A percentile compares a stretch with the other conserved stretches of the same genome.
phyloP scores from a whole-genome alignment of 2,888 invertebrate genomes.

The Pharmacophagus antenor region DNA sequence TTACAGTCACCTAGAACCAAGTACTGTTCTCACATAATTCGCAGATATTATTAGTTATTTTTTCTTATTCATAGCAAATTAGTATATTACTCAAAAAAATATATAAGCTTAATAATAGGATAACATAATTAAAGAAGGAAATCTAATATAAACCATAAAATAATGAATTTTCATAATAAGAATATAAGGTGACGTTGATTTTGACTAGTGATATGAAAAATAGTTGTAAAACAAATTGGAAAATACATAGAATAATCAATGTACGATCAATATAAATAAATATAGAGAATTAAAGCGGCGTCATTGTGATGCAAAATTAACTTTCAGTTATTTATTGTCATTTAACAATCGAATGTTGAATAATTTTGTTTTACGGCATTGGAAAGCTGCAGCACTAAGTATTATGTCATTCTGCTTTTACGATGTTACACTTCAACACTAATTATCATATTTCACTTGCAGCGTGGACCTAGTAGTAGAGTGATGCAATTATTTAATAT shows the following conservation, averaged over 20 bases:
- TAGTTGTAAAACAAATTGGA: not conserved
- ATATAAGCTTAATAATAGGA: no score
- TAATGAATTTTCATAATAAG: no score
- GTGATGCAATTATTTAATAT: slow-evolving; percentile 36
- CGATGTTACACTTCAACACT: slow-evolving; percentile 30
- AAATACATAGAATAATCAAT: not conserved
- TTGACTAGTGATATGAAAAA: no score
- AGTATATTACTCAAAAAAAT: no score
- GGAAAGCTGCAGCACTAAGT: slow-evolving; percentile 23
- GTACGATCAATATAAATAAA: not conserved
- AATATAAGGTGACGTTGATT: no score
- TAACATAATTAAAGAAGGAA: no score
- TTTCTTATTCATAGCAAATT: no score
- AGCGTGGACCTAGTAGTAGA: slow-evolving; percentile 23
- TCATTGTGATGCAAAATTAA: slow-evolving; percentile 1
- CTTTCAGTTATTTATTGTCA: slow-evolving; percentile 17
- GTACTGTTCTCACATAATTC: no score
- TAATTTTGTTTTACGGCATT: slow-evolving; percentile 19
- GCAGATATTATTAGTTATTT: not conserved
- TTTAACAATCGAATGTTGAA: slow-evolving; percentile 19
- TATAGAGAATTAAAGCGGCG: not conserved
- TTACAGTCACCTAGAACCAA: slow-evolving; percentile 9
- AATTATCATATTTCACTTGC: slow-evolving; percentile 32
- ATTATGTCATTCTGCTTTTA: slow-evolving; percentile 27
- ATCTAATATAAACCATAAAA: no score